Conservation (phyloP, 2,888 invertebrate species). For the Drosophila recens region DNA sequence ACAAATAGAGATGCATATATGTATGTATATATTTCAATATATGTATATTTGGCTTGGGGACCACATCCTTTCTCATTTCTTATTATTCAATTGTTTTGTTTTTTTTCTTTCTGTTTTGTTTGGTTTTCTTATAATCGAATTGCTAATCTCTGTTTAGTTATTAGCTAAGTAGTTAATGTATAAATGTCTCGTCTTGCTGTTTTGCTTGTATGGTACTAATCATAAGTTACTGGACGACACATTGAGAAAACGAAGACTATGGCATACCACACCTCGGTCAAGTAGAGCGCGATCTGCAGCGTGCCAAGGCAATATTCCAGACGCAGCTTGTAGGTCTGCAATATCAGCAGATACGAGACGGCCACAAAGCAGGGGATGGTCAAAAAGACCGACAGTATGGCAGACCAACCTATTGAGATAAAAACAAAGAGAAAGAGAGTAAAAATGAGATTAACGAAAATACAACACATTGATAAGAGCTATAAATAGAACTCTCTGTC, state of each 20-base stretch:
- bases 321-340: slow-evolving; percentile 95
- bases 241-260: slow-evolving; percentile 89
- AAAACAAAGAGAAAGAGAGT: slow-evolving; percentile 57
- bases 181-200: slow-evolving; percentile 53
- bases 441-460: slow-evolving; percentile 26
- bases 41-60: slow-evolving; percentile 45
- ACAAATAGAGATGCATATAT: slow-evolving; percentile 57
- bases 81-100: slow-evolving; percentile 39
- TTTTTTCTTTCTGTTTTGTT: slow-evolving; percentile 5
- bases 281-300: slow-evolving; percentile 93
- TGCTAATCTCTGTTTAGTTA: slow-evolving; percentile 56
- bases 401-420: slow-evolving; percentile 89
- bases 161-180: slow-evolving; percentile 34
- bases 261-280: slow-evolving; percentile 87
- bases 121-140: slow-evolving; percentile 44
- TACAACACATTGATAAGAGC: slow-evolving; percentile 46
- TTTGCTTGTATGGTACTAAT: slow-evolving; percentile 73
- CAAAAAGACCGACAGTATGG: slow-evolving; percentile 92
- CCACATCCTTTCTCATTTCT: slow-evolving; percentile 38
- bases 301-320: slow-evolving; percentile 95
- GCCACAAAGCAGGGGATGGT: slow-evolving; percentile 94
- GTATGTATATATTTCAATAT: slow-evolving; percentile 40
- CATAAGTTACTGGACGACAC: slow-evolving; percentile 88
- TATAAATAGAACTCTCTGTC: slow-evolving; percentile 52
- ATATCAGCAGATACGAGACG: slow-evolving; percentile 93